These are phyloP conservation scores for Ornithorhynchus anatinus DNA, from an alignment of 2,113 vertebrate genomes.

Conservation along the genomic window DNA sequence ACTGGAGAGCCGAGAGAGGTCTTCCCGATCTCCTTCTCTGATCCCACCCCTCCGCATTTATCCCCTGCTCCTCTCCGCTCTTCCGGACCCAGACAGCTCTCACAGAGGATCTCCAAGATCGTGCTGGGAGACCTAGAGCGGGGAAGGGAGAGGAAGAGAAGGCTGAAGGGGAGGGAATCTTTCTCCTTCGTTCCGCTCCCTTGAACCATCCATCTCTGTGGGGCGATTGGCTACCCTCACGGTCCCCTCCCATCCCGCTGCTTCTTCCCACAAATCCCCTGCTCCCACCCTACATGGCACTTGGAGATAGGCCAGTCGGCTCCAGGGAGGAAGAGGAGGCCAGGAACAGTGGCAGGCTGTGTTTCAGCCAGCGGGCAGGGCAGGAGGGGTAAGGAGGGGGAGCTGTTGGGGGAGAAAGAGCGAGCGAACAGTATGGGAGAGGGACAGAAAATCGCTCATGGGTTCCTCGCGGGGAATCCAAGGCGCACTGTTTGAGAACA, in stretches of 20 bases:
- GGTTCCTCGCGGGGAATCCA: not conserved
- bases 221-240: not conserved
- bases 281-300: not conserved
- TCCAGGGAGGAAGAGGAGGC: not conserved
- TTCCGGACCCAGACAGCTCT: not conserved
- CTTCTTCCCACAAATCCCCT: too few species aligned
- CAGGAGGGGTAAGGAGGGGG: not conserved
- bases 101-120: not conserved
- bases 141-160: too few species aligned
- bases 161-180: not conserved
- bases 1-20: not conserved
- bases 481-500: too few species aligned
- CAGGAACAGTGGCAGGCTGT: not conserved
- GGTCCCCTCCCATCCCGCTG: not conserved
- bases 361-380: not conserved
- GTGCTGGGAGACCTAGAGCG: not conserved
- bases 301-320: not conserved
- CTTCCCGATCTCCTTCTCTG: not conserved
- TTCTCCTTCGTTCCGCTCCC: not conserved
- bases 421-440: not conserved
- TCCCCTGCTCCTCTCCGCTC: not conserved
- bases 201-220: not conserved
- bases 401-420: not conserved
- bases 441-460: not conserved
- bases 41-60: not conserved